Evolutionary conservation across 2,888 invertebrate species (phyloP), one percentile per base, ranked within the genome.

Genomic region (Eurytoma californica): DNA sequence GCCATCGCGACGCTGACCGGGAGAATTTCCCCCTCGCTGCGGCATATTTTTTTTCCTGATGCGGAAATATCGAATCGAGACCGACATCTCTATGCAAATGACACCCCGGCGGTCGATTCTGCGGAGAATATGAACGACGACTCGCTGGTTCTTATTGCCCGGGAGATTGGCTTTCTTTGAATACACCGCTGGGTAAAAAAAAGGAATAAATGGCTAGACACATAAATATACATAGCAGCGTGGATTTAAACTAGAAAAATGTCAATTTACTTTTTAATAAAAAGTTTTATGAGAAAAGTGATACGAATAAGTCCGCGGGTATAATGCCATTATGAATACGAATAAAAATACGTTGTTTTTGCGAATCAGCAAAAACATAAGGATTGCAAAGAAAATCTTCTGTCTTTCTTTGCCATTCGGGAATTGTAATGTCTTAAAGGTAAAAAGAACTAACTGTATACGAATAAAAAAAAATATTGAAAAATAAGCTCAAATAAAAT

Each of bases 61-160:
- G 13, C n/a, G 49, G 51, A 76, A 70, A 76, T 76, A 70, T 76
- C 65, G 70, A 76, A 70, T 57, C 47, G 28, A 57, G 28, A 57
- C 28, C 24, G 63, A 70, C 76, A 76, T 76, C 57, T 76, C 76
- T 76, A 70, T 76, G 70, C 55, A 68, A 76, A 76, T 76, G 53
- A 65, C 47, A 20, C 18, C 7, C 24, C 12, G 12, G 24, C 47
- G 49, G 70, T 70, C 76, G 57, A 72, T 58, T 77, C 66, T 51
- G n/a, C 30, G 58, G 47, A 55, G 72, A 77, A 77, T 77, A 77
- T 77, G 67, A 72, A 72, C 67, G 77, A 77, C 77, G 66, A 58
- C 30, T 28, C 28, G n/a, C 28, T 39, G 60, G 18, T 24, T 63
- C 69, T 67, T 65, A 65, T 70, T 77, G 55, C 47, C 12, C 69